These are phyloP conservation scores for Ochlodes sylvanus DNA, from an alignment of 2,888 invertebrate genomes.

Conservation along the genomic window DNA sequence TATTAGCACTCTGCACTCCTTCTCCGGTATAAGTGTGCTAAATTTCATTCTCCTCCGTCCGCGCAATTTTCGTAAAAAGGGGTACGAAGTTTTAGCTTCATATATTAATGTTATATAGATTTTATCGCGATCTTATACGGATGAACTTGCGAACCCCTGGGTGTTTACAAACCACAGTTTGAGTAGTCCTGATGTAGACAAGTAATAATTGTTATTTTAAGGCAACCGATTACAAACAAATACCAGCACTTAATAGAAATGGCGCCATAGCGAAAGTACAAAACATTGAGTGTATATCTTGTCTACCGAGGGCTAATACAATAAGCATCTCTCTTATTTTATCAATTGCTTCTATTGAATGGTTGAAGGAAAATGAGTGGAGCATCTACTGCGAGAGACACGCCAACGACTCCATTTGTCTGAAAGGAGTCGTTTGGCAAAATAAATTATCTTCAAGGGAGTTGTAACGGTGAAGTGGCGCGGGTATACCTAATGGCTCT, in stretches of 20 bases:
- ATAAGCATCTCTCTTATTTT: constrained; percentile 19
- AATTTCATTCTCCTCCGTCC: too few relatives aligned
- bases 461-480: constrained; percentile 44
- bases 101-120: too few relatives aligned
- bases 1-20: too few relatives aligned
- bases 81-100: too few relatives aligned
- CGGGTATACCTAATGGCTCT: constrained; percentile 43
- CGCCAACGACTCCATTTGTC: constrained; percentile 47
- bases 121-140: too few relatives aligned
- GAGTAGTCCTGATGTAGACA: not conserved
- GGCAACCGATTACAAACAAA: not conserved
- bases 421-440: constrained; percentile 47
- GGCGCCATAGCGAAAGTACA: not conserved
- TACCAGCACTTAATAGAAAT: not conserved
- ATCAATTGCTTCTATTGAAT: constrained; percentile 41
- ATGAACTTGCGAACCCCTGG: too few relatives aligned
- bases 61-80: too few relatives aligned
- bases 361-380: constrained; percentile 40
- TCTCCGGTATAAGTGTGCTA: too few relatives aligned
- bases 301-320: constrained; percentile 13
- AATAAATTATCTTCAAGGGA: constrained; percentile 50
- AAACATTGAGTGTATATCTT: not conserved
- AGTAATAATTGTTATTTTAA: not conserved
- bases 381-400: constrained; percentile 42
- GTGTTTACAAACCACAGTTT: not conserved